Base-by-base conservation (phyloP, 2,888 invertebrate species). In the Drosophila barbarae region DNA sequence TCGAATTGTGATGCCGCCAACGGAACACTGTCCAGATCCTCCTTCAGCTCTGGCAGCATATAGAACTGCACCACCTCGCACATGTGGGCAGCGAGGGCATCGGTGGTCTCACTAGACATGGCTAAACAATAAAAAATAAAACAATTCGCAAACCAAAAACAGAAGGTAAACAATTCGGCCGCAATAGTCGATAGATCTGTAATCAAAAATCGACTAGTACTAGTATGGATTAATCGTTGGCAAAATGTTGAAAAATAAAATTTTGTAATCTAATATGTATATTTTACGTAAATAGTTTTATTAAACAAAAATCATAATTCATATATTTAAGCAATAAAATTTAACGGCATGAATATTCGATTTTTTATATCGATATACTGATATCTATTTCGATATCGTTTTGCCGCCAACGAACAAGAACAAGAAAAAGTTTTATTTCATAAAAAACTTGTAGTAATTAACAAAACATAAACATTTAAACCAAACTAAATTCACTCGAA, bases 401-500 rank as follows among this genome's bases (percentile, higher is more conserved):
- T 28, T 46, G 18, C 51, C 38, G 26, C 26, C 52, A 52, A 52
- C 2, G 7, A 6, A 28, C 15, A 18, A 7, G 18, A 42, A 54
- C 9, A 34, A 13, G 5, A 38, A 44, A 32, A 23, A 5, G 6
- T 39, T 34, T 57, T 64, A 63, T 64, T 67, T 5, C 0, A 12
- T 18, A 18, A 30, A 21, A 44, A n/a, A 21, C 23, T 23, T 18
- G 5, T 13, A 46, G 13, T 21, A 32, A 42, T 42, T 28, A 53
- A 35, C 1, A 5, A 15, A 26, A 12, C 5, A 51, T 5, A n/a
- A 32, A 49, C 21, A 13, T 13, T n/a, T 7, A n/a, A 35, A 23
- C 9, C n/a, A 5, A 35, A 35, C 5, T 5, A 2, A 47, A 13
- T 28, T 39, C 18, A 88, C 46, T 88, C 87, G 64, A 87, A 93